Evolutionary conservation across 2,113 vertebrate genomes (phyloP).

Genomic region (Peromyscus leucopus): DNA sequence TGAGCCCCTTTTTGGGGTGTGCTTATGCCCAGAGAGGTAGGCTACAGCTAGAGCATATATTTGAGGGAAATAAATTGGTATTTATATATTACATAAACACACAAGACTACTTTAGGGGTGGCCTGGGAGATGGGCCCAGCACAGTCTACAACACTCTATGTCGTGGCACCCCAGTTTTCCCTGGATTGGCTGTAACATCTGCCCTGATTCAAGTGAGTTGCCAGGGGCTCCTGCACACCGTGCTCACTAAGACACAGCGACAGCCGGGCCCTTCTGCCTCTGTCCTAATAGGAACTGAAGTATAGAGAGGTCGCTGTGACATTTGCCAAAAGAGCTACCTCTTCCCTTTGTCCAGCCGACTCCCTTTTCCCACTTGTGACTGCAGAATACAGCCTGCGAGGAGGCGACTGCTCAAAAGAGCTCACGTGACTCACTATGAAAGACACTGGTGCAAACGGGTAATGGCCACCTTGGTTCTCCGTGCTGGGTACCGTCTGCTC

Average conservation of each 20-base stretch:
- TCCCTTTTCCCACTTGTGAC: not conserved
- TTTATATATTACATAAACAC: not conserved
- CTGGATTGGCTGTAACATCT: rapidly evolving
- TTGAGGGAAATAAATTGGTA: too few species aligned
- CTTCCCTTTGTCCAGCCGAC: not conserved
- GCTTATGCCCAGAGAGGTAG: not conserved
- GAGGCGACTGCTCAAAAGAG: not conserved
- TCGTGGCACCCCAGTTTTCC: rapidly evolving
- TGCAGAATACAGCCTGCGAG: not conserved
- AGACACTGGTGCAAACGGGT: too few species aligned
- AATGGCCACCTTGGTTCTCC: too few species aligned
- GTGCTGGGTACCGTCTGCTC: too few species aligned
- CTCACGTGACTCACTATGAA: too few species aligned
- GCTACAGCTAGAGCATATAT: not conserved
- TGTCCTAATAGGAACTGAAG: not conserved
- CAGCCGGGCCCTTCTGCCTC: rapidly evolving
- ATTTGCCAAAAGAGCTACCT: too few species aligned
- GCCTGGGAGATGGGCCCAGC: not conserved
- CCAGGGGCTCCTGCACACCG: rapidly evolving
- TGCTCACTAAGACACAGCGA: not conserved
- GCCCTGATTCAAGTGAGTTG: not conserved
- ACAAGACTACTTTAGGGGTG: not conserved
- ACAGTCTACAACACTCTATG: rapidly evolving
- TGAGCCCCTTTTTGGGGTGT: not conserved
- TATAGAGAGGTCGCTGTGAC: not conserved